A percentile compares a stretch with the other conserved stretches of the same genome.
Evolutionary conservation across 2,113 vertebrate species (phyloP).

Genomic region (Carassius gibelio): DNA sequence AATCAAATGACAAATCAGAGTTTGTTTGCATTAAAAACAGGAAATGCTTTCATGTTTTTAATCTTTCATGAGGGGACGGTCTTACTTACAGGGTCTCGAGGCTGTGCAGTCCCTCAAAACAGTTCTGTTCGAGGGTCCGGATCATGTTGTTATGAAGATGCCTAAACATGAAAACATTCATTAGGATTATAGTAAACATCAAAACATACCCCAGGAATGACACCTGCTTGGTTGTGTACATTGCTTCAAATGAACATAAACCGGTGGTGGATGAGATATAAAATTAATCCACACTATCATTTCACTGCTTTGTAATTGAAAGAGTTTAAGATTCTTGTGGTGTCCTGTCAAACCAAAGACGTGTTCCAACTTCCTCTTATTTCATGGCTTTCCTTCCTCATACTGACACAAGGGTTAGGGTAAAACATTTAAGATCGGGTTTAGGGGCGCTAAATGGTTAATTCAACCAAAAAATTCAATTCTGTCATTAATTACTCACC

Average conservation of each 20-base stretch:
- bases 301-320: conserved; percentile 15
- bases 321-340: conserved; percentile 7
- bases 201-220: conserved; percentile 42
- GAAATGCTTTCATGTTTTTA: conserved; percentile 52
- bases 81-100: conserved; percentile 93
- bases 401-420: neutral
- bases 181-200: conserved; percentile 46
- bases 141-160: conserved; percentile 96
- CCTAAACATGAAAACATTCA: conserved; percentile 72
- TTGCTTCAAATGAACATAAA: neutral
- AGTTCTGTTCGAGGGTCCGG: conserved; percentile 83
- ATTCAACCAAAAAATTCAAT: too few relatives aligned
- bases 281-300: conserved; percentile 34
- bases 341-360: conserved; percentile 14
- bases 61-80: conserved; percentile 30
- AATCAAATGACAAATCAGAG: conserved; percentile 23
- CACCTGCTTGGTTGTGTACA: neutral
- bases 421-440: neutral
- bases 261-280: conserved; percentile 45
- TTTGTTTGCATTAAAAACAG: conserved; percentile 41
- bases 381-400: neutral
- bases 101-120: conserved; percentile 90
- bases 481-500: too few relatives aligned
- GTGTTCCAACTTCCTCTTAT: neutral
- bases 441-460: neutral